Conservation (phyloP, 2,888 invertebrate genomes). For the Sthenelais limicola region DNA sequence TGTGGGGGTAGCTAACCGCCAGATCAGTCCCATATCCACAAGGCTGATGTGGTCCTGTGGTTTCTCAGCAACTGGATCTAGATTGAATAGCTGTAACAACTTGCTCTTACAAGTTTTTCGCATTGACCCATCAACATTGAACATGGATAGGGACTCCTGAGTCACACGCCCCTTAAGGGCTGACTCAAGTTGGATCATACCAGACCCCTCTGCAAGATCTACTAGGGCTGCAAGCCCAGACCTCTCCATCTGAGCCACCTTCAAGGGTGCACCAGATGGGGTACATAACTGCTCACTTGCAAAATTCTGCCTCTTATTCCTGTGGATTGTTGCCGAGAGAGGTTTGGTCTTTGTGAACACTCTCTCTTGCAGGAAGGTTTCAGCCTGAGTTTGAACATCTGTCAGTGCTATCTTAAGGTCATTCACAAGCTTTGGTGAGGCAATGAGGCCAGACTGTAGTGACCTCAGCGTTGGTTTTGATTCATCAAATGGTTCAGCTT, state of each 20-base stretch:
- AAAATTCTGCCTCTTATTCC: slow-evolving; percentile 7
- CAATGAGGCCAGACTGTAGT: slow-evolving; percentile 36
- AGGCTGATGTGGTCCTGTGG: too few relatives aligned
- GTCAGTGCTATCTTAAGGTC: too few relatives aligned
- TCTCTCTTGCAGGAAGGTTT: slow-evolving; percentile 15
- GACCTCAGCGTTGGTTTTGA: too few relatives aligned
- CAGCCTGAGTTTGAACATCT: too few relatives aligned
- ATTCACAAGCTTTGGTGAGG: slow-evolving; percentile 24
- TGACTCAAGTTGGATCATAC: too few relatives aligned
- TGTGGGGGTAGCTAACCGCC: too few relatives aligned
- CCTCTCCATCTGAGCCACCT: too few relatives aligned
- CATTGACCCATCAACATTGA: slow-evolving; percentile 16
- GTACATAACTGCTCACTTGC: not conserved
- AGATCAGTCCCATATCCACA: too few relatives aligned
- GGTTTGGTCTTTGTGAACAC: slow-evolving; percentile 13
- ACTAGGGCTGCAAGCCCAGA: too few relatives aligned
- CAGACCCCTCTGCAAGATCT: too few relatives aligned
- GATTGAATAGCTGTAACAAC: slow-evolving; percentile 1
- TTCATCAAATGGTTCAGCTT: slow-evolving; percentile 39
- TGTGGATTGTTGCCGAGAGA: slow-evolving; percentile 13
- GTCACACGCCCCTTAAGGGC: too few relatives aligned
- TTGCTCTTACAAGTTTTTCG: slow-evolving; percentile 9
- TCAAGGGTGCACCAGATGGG: too few relatives aligned
- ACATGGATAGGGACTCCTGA: slow-evolving; percentile 2
- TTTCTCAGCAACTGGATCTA: slow-evolving; percentile 5